These are phyloP conservation scores for Monarcha castaneiventris DNA, from an alignment of 2,113 vertebrate genomes.

Conservation along the genomic window DNA sequence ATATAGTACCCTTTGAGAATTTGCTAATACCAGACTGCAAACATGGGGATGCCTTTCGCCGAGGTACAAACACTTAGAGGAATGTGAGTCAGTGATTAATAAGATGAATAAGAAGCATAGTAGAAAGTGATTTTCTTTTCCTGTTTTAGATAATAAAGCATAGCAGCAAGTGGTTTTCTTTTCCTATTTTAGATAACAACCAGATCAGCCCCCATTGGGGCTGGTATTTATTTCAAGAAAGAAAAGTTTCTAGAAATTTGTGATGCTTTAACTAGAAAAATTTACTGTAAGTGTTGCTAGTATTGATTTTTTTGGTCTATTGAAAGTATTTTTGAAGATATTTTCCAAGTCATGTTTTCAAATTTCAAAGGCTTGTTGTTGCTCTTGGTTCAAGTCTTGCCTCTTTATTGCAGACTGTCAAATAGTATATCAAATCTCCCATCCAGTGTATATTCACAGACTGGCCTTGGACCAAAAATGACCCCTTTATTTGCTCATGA, in stretches of 20 bases:
- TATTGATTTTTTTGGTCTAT: neutral
- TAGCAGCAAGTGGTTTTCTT: neutral
- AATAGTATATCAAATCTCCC: neutral
- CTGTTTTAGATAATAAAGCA: neutral
- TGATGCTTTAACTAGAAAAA: neutral
- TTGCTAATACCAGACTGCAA: neutral
- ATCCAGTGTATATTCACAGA: neutral
- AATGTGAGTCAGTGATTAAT: neutral
- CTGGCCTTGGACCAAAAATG: neutral
- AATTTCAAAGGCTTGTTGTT: neutral
- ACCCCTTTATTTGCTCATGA: constrained; percentile 3
- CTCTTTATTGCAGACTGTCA: neutral
- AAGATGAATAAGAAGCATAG: neutral
- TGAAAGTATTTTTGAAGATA: neutral
- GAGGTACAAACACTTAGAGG: neutral
- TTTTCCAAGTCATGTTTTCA: neutral
- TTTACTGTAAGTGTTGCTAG: neutral
- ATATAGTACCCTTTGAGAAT: neutral
- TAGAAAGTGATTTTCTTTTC: neutral
- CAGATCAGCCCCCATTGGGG: neutral
- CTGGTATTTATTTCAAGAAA: neutral
- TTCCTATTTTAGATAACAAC: neutral
- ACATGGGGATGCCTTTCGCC: neutral
- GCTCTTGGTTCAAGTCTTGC: neutral
- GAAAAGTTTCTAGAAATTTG: neutral